Evolutionary conservation across 2,888 invertebrate species (phyloP).

Genomic region (Galerucella pusilla): DNA sequence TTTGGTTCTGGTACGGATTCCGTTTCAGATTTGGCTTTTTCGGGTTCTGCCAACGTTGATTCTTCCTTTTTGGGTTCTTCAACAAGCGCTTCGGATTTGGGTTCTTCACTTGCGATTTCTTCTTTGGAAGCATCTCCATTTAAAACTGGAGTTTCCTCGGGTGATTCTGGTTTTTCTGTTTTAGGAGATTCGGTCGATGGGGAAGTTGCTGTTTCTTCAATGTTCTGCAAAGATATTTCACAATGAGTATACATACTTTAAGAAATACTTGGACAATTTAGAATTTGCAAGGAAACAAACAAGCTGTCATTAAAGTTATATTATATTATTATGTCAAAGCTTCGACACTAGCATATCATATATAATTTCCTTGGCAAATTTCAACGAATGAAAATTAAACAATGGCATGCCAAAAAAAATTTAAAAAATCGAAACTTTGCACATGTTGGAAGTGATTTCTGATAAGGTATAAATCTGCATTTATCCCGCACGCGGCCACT

Average conservation of each 20-base stretch:
- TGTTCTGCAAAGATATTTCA: conserved; percentile 57
- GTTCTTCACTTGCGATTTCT: conserved; percentile 29
- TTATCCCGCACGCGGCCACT: too few species aligned
- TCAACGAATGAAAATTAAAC: too few species aligned
- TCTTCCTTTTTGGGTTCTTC: conserved; percentile 40
- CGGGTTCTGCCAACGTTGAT: conserved; percentile 16
- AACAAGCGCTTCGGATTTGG: conserved; percentile 25
- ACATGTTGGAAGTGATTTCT: too few species aligned
- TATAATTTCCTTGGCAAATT: too few species aligned
- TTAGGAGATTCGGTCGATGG: conserved; percentile 59
- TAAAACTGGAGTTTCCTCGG: conserved; percentile 43
- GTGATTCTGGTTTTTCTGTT: conserved; percentile 51
- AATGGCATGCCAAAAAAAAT: too few species aligned
- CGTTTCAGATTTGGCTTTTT: conserved; percentile 25
- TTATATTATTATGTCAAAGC: too few species aligned
- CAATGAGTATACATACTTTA: neutral
- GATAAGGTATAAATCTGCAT: too few species aligned
- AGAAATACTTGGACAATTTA: neutral
- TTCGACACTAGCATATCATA: too few species aligned
- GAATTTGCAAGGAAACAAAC: neutral
- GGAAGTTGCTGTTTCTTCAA: conserved; percentile 58
- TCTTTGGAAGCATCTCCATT: conserved; percentile 50
- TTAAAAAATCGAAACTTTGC: too few species aligned
- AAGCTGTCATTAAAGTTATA: neutral
- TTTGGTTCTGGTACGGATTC: conserved; percentile 28